phyloP scores from a whole-genome alignment of 2,888 invertebrate species.

The Coleophora deauratella region DNA sequence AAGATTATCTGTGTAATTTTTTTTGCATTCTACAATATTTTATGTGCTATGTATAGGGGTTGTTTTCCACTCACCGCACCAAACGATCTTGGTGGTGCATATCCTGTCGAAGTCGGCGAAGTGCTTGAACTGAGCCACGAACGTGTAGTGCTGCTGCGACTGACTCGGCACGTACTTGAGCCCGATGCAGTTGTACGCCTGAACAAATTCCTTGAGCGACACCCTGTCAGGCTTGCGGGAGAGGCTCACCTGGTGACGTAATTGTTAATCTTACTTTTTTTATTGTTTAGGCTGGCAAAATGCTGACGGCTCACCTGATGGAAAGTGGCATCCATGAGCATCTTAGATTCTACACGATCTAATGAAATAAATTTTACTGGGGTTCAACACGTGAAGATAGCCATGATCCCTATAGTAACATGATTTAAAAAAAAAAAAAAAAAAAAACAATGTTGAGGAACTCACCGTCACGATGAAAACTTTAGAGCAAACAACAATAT shows the following conservation, averaged over 20 bases:
- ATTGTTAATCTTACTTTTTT: background rate
- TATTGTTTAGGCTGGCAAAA: background rate
- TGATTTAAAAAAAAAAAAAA: background rate
- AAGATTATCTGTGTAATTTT: too few relatives aligned
- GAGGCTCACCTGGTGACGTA: conserved; percentile 17
- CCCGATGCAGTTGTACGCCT: conserved; percentile 30
- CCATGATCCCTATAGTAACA: too few relatives aligned
- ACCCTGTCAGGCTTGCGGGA: conserved; percentile 31
- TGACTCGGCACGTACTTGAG: conserved; percentile 24
- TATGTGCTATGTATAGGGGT: too few relatives aligned
- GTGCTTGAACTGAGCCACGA: conserved; percentile 31
- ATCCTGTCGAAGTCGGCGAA: conserved; percentile 36
- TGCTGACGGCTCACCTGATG: too few relatives aligned
- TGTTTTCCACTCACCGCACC: conserved; percentile 30
- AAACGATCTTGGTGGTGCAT: conserved; percentile 24
- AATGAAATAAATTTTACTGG: too few relatives aligned
- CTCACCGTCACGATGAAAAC: too few relatives aligned
- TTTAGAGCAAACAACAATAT: too few relatives aligned
- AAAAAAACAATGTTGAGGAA: too few relatives aligned
- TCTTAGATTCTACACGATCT: too few relatives aligned
- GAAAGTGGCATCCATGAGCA: too few relatives aligned
- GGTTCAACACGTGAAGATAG: too few relatives aligned
- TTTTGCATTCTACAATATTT: too few relatives aligned
- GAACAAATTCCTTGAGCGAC: conserved; percentile 30
- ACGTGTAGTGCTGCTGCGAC: conserved; percentile 25